Conservation (phyloP, 2,888 invertebrate species). For the Conomelus anceps region DNA sequence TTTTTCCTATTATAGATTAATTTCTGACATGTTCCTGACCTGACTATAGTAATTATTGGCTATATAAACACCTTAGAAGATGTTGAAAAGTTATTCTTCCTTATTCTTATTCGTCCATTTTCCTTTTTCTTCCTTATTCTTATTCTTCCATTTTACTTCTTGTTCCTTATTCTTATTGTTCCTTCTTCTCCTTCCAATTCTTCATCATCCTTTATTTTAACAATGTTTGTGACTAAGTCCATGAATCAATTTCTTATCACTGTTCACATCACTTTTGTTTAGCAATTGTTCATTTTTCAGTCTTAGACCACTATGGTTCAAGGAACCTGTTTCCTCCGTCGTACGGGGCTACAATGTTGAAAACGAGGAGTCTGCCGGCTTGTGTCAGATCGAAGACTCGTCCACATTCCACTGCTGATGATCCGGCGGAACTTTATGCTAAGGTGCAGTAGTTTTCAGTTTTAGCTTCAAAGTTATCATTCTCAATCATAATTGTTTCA, state of each 20-base stretch:
- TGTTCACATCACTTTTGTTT: neutral
- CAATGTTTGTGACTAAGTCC: neutral
- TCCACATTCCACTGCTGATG: slow-evolving; percentile 61
- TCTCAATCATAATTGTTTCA: neutral
- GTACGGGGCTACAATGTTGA: slow-evolving; percentile 38
- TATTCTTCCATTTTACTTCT: too few species aligned
- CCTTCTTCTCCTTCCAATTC: too few species aligned
- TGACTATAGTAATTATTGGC: too few species aligned
- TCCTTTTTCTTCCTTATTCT: too few species aligned
- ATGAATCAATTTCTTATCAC: neutral
- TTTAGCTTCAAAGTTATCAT: neutral
- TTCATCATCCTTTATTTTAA: neutral
- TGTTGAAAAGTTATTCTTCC: too few species aligned
- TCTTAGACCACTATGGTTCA: slow-evolving; percentile 33
- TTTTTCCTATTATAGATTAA: too few species aligned
- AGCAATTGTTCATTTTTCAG: slow-evolving; percentile 25
- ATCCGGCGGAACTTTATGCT: slow-evolving; percentile 60
- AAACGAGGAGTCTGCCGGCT: slow-evolving; percentile 63
- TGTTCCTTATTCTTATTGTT: too few species aligned
- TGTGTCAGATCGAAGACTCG: slow-evolving; percentile 64
- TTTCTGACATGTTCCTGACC: too few species aligned
- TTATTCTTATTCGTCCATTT: too few species aligned
- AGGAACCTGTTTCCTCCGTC: slow-evolving; percentile 29
- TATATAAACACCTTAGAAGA: too few species aligned
- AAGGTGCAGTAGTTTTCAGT: slow-evolving; percentile 46